These are phyloP conservation scores for Quadroppia sp. DNA, from an alignment of 2,888 invertebrate species.

Conservation along the genomic window DNA sequence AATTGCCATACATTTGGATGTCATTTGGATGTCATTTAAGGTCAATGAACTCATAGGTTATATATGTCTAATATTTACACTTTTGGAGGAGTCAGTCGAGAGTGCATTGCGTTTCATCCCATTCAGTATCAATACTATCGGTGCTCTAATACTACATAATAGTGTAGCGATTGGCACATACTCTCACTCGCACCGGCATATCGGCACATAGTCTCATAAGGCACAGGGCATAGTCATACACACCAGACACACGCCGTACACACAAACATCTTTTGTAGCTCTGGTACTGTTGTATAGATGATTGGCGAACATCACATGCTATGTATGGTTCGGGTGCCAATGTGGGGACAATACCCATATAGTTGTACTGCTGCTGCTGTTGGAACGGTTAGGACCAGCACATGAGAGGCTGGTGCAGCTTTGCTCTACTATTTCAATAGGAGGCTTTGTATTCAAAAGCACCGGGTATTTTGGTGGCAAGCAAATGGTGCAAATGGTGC, in stretches of 20 bases:
- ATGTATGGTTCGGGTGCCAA: constrained; percentile 26
- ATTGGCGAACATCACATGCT: constrained; percentile 34
- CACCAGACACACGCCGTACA: constrained; percentile 11
- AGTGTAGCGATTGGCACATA: not conserved
- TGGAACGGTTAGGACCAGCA: constrained; percentile 33
- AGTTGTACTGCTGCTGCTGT: constrained; percentile 2
- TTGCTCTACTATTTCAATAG: constrained; percentile 22
- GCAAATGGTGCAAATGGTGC: constrained; percentile 38
- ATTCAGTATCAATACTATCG: not conserved
- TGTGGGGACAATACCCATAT: constrained; percentile 25
- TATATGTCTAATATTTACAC: constrained; percentile 10
- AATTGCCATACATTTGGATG: not conserved
- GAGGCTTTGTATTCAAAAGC: constrained; percentile 3
- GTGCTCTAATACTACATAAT: not conserved
- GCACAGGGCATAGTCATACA: not conserved
- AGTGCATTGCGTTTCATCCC: constrained; percentile 17
- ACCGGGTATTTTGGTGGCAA: constrained; percentile 24
- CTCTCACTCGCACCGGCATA: not conserved
- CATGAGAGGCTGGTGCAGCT: constrained; percentile 34
- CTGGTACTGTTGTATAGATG: constrained; percentile 21
- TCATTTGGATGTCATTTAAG: not conserved
- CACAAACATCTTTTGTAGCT: constrained; percentile 25
- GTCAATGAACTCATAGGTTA: constrained; percentile 17
- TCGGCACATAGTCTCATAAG: not conserved
- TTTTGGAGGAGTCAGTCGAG: not conserved